Evolutionary conservation across 2,888 invertebrate genomes (phyloP).

Genomic region (Autographa pulchrina): DNA sequence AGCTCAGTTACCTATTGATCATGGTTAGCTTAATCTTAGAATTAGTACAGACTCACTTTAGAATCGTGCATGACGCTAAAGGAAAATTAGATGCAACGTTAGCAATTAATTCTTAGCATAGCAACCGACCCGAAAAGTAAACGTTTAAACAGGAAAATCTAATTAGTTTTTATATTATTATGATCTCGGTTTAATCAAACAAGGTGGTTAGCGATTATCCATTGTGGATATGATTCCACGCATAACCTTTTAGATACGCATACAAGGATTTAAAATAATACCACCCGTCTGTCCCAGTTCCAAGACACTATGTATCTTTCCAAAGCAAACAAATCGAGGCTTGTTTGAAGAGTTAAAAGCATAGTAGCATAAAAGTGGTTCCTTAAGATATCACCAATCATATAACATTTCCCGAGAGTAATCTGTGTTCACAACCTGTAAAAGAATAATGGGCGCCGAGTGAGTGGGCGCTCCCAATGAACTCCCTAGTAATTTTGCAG

Average conservation of each 20-base stretch:
- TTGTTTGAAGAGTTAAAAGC: slow-evolving; percentile 5
- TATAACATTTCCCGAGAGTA: slow-evolving; percentile 59
- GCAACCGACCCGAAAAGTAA: background rate
- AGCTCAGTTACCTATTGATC: background rate
- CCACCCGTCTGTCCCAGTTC: background rate
- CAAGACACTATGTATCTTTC: slow-evolving; percentile 2
- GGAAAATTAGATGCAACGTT: background rate
- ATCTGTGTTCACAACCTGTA: slow-evolving; percentile 72
- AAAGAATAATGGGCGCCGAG: slow-evolving; percentile 75
- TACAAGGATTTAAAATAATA: slow-evolving; percentile 1
- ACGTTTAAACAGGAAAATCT: background rate
- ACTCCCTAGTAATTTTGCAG: slow-evolving; percentile 72
- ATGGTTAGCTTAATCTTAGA: background rate
- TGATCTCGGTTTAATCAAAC: slow-evolving; percentile 2
- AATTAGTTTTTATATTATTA: background rate
- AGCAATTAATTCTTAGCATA: background rate
- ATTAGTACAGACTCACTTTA: background rate
- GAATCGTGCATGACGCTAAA: background rate
- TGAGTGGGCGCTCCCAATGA: slow-evolving; percentile 65
- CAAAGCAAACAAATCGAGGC: background rate
- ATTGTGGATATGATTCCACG: background rate
- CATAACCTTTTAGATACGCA: slow-evolving; percentile 3
- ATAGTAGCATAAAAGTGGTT: slow-evolving; percentile 27
- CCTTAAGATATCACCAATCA: slow-evolving; percentile 45
- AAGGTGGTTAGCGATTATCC: slow-evolving; percentile 1